Evolutionary conservation across 2,797 vertebrate genomes (phyloP).

Genomic region (Phyllotis vaccarum): DNA sequence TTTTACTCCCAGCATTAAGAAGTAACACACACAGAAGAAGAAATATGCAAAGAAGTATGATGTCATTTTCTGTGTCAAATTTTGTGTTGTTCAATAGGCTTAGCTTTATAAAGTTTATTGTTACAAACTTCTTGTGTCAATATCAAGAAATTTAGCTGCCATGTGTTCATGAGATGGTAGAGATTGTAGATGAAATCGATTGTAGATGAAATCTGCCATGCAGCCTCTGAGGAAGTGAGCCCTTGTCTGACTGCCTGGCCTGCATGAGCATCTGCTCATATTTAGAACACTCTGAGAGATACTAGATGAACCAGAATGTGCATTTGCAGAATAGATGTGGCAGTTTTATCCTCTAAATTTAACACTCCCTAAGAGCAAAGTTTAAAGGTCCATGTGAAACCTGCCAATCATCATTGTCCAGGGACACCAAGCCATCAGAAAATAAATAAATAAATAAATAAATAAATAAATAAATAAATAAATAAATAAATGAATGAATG

Average conservation of each 20-base stretch:
- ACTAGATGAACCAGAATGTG: background rate
- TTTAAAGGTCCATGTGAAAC: background rate
- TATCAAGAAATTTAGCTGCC: slow-evolving; percentile 31
- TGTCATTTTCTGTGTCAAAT: background rate
- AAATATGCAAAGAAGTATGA: background rate
- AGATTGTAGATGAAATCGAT: background rate
- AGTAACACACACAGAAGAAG: background rate
- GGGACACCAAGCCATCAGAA: background rate
- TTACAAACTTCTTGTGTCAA: background rate
- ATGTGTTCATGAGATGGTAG: background rate
- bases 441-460: background rate
- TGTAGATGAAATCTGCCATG: background rate
- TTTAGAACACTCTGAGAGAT: background rate
- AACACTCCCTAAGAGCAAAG: slow-evolving; percentile 42
- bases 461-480: too few relatives aligned
- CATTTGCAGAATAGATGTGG: background rate
- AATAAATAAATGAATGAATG: background rate
- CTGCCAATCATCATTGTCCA: background rate
- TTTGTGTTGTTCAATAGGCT: background rate
- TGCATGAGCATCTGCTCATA: background rate
- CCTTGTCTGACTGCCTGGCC: background rate
- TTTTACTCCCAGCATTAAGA: background rate
- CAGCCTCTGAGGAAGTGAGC: background rate
- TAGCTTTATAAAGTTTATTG: background rate
- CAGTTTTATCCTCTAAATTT: background rate